A percentile compares a stretch with the other conserved stretches of the same genome.
Conservation (phyloP, 2,113 vertebrate genomes). For the Seriola quinqueradiata region DNA sequence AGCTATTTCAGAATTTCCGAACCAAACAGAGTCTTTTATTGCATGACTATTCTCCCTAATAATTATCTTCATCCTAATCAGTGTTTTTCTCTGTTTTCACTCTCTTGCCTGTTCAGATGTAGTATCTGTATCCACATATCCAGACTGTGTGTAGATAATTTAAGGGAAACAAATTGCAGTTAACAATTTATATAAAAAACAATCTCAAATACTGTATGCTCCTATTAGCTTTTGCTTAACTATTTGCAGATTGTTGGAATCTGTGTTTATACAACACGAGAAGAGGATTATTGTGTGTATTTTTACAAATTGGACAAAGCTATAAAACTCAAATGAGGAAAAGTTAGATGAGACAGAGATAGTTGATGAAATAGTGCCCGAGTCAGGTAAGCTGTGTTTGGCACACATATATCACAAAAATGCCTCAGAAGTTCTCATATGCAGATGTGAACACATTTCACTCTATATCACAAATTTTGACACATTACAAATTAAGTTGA, state of each 20-base stretch:
- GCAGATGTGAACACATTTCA: neutral
- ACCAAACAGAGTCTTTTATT: neutral
- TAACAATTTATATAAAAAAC: conserved; percentile 15
- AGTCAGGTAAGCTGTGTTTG: neutral
- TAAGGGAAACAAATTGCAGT: conserved; percentile 3
- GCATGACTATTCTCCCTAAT: conserved; percentile 18
- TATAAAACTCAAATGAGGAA: conserved; percentile 2
- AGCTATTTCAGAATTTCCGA: conserved; percentile 15
- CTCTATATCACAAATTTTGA: neutral
- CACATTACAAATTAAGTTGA: neutral
- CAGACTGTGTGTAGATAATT: conserved; percentile 20
- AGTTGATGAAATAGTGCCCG: neutral
- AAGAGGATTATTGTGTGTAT: conserved; percentile 30
- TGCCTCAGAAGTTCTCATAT: no score
- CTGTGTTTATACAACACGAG: neutral
- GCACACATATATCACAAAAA: neutral
- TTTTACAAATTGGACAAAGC: conserved; percentile 35
- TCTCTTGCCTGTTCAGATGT: neutral
- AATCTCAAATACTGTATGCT: neutral
- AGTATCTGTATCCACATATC: neutral
- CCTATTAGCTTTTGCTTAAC: conserved; percentile 16
- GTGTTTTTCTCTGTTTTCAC: neutral
- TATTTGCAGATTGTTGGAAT: neutral
- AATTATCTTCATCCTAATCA: conserved; percentile 20
- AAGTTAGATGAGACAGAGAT: neutral